phyloP scores from a whole-genome alignment of 2,888 invertebrate species.

The Mythimna loreyi region DNA sequence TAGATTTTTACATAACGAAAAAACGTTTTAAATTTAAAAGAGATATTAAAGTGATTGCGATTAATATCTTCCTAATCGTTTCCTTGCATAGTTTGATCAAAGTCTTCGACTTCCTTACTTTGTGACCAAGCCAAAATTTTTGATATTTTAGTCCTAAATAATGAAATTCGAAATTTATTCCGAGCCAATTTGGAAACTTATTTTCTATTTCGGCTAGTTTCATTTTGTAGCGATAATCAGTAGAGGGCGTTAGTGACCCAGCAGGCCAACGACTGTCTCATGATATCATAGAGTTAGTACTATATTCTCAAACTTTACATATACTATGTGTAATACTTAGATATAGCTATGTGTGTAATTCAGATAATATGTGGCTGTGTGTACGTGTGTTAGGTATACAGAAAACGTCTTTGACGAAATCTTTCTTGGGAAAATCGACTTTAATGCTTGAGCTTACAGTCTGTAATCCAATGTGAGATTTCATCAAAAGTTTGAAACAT shows the following conservation, averaged over 20 bases:
- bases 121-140: constrained; percentile 56
- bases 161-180: constrained; percentile 72
- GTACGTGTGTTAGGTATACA: constrained; percentile 36
- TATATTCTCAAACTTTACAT: constrained; percentile 71
- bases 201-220: constrained; percentile 71
- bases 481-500: constrained; percentile 21
- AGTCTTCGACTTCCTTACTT: constrained; percentile 53
- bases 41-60: constrained; percentile 61
- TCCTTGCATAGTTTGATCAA: constrained; percentile 43
- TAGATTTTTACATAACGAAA: constrained; percentile 65
- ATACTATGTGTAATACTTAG: constrained; percentile 69
- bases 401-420: constrained; percentile 17
- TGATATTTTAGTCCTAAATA: constrained; percentile 50
- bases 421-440: constrained; percentile 33
- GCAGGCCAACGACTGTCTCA: constrained; percentile 74
- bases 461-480: constrained; percentile 31
- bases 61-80: constrained; percentile 63
- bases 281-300: constrained; percentile 73
- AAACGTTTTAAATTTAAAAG: constrained; percentile 65
- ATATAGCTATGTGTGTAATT: constrained; percentile 67
- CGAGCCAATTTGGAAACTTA: constrained; percentile 78
- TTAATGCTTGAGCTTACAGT: constrained; percentile 36
- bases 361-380: constrained; percentile 62
- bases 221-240: constrained; percentile 57
- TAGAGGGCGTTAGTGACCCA: constrained; percentile 61